Conservation (phyloP, 92 coral and sea anemone genomes). For the Pocillopora meandrina region DNA sequence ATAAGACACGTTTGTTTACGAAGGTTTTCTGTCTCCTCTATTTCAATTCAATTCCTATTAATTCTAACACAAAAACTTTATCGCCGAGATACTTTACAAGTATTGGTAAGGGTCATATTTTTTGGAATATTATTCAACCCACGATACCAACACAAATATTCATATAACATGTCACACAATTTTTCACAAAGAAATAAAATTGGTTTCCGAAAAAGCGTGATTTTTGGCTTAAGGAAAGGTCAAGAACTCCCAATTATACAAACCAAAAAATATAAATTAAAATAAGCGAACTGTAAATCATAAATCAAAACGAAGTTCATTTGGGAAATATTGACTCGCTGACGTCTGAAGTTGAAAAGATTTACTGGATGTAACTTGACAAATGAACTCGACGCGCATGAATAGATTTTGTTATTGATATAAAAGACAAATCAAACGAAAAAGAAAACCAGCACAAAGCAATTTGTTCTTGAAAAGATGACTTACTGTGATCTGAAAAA, state of each 20-base stretch:
- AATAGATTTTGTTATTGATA: neutral
- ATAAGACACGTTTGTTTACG: conserved; percentile 31
- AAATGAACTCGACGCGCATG: neutral
- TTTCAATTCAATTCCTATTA: neutral
- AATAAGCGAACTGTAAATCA: conserved; percentile 6
- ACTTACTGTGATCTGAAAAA: conserved; percentile 68
- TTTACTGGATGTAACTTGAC: neutral
- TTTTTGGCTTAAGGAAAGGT: conserved; percentile 29
- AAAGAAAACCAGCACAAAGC: neutral
- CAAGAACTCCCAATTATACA: conserved; percentile 1
- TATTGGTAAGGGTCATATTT: neutral
- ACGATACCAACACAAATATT: neutral
- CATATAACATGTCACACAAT: conserved; percentile 33
- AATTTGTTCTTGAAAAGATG: neutral
- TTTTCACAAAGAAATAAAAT: neutral
- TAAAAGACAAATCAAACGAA: neutral
- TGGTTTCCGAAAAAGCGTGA: neutral
- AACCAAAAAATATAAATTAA: conserved; percentile 4
- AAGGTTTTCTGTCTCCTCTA: conserved; percentile 6
- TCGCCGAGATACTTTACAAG: neutral
- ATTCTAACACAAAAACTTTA: neutral
- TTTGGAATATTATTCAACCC: neutral
- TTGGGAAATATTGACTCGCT: conserved; percentile 11
- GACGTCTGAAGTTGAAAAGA: neutral
- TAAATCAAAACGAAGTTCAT: neutral